These are phyloP conservation scores for Thalassarche chlororhynchos DNA, from an alignment of 2,113 vertebrate genomes.

Conservation along the genomic window DNA sequence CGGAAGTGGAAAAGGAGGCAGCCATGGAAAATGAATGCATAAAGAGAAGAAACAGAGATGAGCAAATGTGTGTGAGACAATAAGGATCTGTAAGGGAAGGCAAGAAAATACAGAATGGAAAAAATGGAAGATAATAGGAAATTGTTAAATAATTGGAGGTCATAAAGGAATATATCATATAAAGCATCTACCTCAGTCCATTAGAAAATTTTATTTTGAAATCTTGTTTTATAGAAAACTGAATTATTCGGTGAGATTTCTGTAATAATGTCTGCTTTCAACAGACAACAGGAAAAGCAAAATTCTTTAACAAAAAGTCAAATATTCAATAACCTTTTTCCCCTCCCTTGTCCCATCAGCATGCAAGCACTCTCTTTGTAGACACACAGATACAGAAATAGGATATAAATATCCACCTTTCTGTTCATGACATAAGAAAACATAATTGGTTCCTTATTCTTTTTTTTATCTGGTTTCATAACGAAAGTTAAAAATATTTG, in stretches of 20 bases:
- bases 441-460: not conserved
- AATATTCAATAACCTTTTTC: not conserved
- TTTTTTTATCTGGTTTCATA: not conserved
- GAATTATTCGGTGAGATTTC: not conserved
- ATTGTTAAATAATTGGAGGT: not conserved
- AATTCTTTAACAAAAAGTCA: not conserved
- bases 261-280: not conserved
- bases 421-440: not conserved
- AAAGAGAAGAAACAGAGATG: not conserved
- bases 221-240: not conserved
- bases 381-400: not conserved
- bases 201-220: not conserved
- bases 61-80: not conserved
- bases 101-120: not conserved
- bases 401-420: not conserved
- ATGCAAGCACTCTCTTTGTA: not conserved
- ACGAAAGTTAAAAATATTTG: not conserved
- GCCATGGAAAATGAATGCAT: not conserved
- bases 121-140: not conserved
- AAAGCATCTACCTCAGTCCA: not conserved
- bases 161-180: not conserved
- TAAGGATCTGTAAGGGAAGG: not conserved
- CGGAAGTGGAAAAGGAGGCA: not conserved
- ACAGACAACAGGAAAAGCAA: not conserved
- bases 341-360: not conserved